phyloP scores from a whole-genome alignment of 53 echinoderm and acorn worm genomes.

The Patiria pectinifera region DNA sequence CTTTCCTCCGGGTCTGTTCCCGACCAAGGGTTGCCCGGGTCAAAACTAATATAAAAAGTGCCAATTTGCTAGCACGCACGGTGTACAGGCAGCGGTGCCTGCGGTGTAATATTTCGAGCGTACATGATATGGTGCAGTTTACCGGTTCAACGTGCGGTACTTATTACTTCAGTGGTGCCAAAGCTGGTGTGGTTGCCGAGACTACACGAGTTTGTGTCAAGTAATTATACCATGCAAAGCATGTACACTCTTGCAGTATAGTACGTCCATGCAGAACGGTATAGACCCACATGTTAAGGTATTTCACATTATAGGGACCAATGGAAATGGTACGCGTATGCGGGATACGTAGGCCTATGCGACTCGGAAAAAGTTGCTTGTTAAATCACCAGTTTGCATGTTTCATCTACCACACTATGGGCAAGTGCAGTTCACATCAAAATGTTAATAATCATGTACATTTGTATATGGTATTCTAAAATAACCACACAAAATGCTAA shows the following conservation, averaged over 20 bases:
- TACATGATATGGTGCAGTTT: neutral
- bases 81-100: neutral
- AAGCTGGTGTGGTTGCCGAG: slow-evolving; percentile 1
- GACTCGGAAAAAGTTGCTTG: too few relatives aligned
- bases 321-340: too few relatives aligned
- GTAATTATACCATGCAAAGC: neutral
- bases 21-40: slow-evolving; percentile 30
- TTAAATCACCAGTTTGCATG: too few relatives aligned
- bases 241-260: neutral
- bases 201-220: neutral
- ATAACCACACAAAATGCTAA: too few relatives aligned
- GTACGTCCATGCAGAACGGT: neutral
- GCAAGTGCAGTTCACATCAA: too few relatives aligned
- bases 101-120: slow-evolving; percentile 43
- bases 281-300: neutral
- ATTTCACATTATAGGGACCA: too few relatives aligned
- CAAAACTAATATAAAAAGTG: slow-evolving; percentile 37
- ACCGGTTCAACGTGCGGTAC: neutral
- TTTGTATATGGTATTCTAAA: too few relatives aligned
- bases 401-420: too few relatives aligned
- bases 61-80: neutral
- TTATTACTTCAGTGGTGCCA: neutral
- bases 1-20: slow-evolving; percentile 30
- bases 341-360: too few relatives aligned
- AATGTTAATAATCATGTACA: too few relatives aligned